phyloP scores from a whole-genome alignment of 2,113 vertebrate species.

The Lontra canadensis region DNA sequence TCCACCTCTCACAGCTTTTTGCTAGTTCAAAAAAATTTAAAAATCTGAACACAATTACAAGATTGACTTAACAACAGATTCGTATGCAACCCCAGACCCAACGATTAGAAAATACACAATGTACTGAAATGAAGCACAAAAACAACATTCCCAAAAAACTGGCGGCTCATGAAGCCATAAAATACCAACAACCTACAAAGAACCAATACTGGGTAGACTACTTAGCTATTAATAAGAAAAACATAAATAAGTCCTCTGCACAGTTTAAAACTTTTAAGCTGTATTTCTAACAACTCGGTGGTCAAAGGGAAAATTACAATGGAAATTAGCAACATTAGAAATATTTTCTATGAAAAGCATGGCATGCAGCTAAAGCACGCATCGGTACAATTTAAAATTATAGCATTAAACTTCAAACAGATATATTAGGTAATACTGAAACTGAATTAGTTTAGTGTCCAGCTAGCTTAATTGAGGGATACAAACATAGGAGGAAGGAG shows the following conservation, averaged over 20 bases:
- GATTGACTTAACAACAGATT: not conserved
- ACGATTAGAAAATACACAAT: not conserved
- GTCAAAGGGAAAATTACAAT: not conserved
- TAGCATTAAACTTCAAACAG: not conserved
- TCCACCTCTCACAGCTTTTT: not conserved
- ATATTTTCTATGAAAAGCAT: not conserved
- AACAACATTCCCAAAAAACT: not conserved
- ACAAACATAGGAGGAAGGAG: not conserved
- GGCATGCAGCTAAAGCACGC: not conserved
- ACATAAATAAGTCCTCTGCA: not conserved
- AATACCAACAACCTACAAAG: not conserved
- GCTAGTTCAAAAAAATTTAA: not conserved
- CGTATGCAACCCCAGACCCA: not conserved
- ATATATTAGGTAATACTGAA: not conserved
- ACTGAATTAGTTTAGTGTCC: not conserved
- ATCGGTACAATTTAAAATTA: not conserved
- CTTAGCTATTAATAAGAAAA: not conserved
- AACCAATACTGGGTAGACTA: not conserved
- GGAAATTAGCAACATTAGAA: not conserved
- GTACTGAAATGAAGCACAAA: not conserved
- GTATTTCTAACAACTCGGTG: not conserved
- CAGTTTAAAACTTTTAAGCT: not conserved
- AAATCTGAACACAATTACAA: not conserved
- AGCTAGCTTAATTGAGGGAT: not conserved
- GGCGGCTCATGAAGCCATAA: not conserved